phyloP scores from a whole-genome alignment of 2,113 vertebrate genomes.

The Ifrita kowaldi region DNA sequence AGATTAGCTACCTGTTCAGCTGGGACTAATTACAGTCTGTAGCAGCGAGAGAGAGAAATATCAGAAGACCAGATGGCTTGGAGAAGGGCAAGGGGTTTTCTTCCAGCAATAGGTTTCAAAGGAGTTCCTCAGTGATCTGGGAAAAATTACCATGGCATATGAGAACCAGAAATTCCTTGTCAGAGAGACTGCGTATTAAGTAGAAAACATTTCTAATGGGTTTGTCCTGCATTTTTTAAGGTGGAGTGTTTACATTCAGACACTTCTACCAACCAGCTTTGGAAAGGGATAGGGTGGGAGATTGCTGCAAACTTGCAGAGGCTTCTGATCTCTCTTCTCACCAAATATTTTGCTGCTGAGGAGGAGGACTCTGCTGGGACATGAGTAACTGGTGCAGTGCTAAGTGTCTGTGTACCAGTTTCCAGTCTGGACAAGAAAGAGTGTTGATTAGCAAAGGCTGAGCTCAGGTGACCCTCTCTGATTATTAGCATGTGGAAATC shows the following conservation, averaged over 20 bases:
- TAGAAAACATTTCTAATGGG: neutral
- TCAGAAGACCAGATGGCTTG: neutral
- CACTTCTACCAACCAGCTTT: neutral
- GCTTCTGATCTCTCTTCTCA: neutral
- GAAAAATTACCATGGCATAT: neutral
- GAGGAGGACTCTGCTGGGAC: neutral
- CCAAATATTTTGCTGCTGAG: neutral
- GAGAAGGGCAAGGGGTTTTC: neutral
- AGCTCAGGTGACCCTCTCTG: neutral
- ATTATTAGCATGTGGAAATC: neutral
- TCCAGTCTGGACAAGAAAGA: neutral
- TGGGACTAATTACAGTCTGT: slow-evolving; percentile 33
- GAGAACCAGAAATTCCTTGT: neutral
- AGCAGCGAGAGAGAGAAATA: neutral
- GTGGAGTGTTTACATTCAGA: neutral
- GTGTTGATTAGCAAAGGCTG: neutral
- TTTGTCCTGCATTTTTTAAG: neutral
- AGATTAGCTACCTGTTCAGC: neutral
- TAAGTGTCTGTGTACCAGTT: rapidly evolving
- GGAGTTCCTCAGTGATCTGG: neutral
- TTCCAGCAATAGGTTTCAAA: neutral
- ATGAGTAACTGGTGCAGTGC: neutral
- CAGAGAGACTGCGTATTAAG: neutral
- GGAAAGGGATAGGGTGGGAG: neutral
- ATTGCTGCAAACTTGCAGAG: neutral